Base-by-base conservation (phyloP, 2,797 vertebrate genomes). In the Nothura maculosa region DNA sequence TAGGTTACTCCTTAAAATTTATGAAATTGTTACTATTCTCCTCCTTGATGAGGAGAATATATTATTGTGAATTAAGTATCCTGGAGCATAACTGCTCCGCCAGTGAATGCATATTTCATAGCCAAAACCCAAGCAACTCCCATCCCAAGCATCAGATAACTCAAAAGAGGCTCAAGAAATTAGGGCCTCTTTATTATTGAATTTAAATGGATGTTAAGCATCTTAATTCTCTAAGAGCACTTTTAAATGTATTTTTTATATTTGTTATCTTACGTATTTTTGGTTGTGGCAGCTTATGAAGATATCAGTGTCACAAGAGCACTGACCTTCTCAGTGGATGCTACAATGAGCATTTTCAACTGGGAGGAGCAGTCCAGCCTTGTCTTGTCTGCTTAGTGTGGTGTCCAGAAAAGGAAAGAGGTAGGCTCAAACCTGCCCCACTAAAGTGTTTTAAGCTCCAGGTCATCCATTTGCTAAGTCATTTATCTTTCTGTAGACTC, bases 361-460 rank as follows among this genome's bases (percentile, higher is more conserved):
- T 61, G 0, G 50, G 21, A 78, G 43, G 28, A 72, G 19, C 45
- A 81, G 50, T 62, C 45, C n/a, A 83, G 30, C 16, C 62, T 85
- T 78, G 36, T 34, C 50, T 86, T 36, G 57, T 19, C 22, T 82
- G 57, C 50, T 92, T 74, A 68, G 58, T 72, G 25, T 42, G 83
- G 25, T 57, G 69, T 75, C 54, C 24, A 11, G 42, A 24, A 66
- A 81, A 87, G 73, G n/a, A 38, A 90, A 91, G 70, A 85, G 9
- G 3, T n/a, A 45, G 45, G n/a, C 18, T 89, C 42, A 89, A 78
- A 85, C 10, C 24, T 80, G 60, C 11, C 9, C 20, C 70, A 8
- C 28, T 61, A 30, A 90, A 85, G 48, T 62, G 18, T 68, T 90
- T 84, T 86, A 85, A 89, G 92, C 79, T 61, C 32, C 57, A 61